These are phyloP conservation scores for Heptranchias perlo DNA, from an alignment of 2,113 vertebrate species.

Conservation along the genomic window DNA sequence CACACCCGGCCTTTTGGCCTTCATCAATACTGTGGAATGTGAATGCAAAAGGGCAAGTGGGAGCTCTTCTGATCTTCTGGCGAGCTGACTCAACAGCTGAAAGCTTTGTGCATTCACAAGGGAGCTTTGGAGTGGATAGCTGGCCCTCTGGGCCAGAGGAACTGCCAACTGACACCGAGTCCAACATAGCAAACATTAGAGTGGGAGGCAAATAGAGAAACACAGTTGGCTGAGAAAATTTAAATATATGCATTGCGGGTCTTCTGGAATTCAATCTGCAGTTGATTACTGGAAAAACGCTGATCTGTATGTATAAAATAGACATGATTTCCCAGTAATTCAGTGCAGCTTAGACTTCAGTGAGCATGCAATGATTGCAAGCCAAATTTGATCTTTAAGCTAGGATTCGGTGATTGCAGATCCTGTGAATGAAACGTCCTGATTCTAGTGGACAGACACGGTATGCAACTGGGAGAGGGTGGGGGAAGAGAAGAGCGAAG, in stretches of 20 bases:
- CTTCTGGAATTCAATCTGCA: not conserved
- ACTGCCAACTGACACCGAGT: not conserved
- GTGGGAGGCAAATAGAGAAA: not conserved
- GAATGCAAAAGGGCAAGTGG: not conserved
- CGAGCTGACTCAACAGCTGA: not conserved
- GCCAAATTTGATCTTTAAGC: not conserved
- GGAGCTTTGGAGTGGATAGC: not conserved
- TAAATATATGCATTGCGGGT: not conserved
- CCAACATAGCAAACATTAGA: not conserved
- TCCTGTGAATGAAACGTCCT: not conserved
- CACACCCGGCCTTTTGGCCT: not conserved
- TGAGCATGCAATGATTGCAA: not conserved
- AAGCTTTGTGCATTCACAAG: conserved; percentile 28
- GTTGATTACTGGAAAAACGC: not conserved
- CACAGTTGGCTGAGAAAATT: not conserved
- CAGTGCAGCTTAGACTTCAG: not conserved
- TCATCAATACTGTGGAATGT: not conserved
- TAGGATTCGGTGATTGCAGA: not conserved
- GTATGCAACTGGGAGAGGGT: not conserved
- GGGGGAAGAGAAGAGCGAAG: not conserved
- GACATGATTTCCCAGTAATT: not conserved
- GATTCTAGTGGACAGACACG: not conserved
- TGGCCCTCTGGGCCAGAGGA: not conserved
- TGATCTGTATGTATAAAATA: not conserved
- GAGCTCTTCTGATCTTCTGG: not conserved